phyloP scores from a whole-genome alignment of 2,797 vertebrate species.

The Poecilia velifera region DNA sequence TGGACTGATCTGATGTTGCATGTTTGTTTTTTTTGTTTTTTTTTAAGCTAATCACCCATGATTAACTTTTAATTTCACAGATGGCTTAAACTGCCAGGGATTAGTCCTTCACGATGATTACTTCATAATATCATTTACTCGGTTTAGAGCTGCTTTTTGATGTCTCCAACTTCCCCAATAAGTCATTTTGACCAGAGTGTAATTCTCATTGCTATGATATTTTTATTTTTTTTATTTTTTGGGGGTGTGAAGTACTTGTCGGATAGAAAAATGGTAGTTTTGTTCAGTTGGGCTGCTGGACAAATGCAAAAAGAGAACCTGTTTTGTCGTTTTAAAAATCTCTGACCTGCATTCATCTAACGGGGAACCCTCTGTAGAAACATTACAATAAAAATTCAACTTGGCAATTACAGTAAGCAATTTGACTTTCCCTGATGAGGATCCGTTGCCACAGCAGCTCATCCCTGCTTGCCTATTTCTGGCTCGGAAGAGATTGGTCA shows the following conservation, averaged over 20 bases:
- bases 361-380: not conserved
- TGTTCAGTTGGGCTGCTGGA: not conserved
- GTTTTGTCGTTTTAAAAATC: not conserved
- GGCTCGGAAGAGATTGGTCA: slow-evolving; percentile 44
- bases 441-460: slow-evolving; percentile 63
- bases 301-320: not conserved
- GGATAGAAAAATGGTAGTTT: not conserved
- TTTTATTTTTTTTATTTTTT: not conserved
- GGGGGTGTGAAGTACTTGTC: not conserved
- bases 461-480: slow-evolving; percentile 45
- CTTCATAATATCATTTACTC: slow-evolving; percentile 13
- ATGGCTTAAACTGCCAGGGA: slow-evolving; percentile 40
- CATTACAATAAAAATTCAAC: not conserved
- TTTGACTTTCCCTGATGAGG: not conserved
- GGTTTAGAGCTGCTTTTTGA: slow-evolving; percentile 12
- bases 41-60: slow-evolving; percentile 40
- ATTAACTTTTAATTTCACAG: slow-evolving; percentile 60
- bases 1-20: slow-evolving; percentile 28
- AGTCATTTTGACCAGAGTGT: not conserved
- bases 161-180: not conserved
- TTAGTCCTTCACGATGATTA: slow-evolving; percentile 38
- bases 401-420: not conserved
- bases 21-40: slow-evolving; percentile 3
- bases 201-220: not conserved
- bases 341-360: not conserved